Conservation (phyloP, 2,888 invertebrate species). For the Drosophila cognata region DNA sequence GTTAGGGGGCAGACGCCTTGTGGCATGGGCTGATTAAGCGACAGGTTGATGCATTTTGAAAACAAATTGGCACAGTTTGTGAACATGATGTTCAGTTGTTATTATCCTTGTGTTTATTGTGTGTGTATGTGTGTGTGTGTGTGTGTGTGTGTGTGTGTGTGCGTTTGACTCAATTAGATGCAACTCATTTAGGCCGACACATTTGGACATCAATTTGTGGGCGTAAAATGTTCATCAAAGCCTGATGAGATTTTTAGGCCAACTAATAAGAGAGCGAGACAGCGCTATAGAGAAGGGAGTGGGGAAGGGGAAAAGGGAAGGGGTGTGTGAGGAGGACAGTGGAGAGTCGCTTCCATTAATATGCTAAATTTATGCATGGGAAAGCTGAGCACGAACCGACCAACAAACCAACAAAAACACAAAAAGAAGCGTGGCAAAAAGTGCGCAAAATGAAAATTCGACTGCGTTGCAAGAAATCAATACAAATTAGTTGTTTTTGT, state of each 20-base stretch:
- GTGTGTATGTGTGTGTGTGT: not conserved
- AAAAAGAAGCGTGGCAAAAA: constrained; percentile 22
- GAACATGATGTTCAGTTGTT: constrained; percentile 41
- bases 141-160: not conserved
- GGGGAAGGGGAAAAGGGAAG: not conserved
- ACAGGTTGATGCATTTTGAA: constrained; percentile 74
- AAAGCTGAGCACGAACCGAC: constrained; percentile 71
- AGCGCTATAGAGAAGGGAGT: not conserved
- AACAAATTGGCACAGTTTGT: constrained; percentile 80
- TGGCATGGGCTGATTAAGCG: constrained; percentile 60
- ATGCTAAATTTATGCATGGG: constrained; percentile 80
- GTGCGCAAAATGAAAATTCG: constrained; percentile 34
- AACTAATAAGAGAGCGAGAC: constrained; percentile 58
- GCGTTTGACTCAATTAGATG: constrained; percentile 75
- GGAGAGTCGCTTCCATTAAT: constrained; percentile 74
- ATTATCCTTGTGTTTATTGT: not conserved
- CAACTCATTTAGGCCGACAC: constrained; percentile 69
- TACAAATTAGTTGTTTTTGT: constrained; percentile 64
- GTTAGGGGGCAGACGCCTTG: not conserved
- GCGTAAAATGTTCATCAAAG: constrained; percentile 77
- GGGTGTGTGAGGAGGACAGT: constrained; percentile 1
- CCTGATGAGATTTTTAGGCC: constrained; percentile 74
- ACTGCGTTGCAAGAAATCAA: constrained; percentile 57
- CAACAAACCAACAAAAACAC: constrained; percentile 40
- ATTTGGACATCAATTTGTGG: constrained; percentile 59